A percentile compares a stretch with the other conserved stretches of the same genome.
Conservation (phyloP, 2,888 invertebrate species). For the Aporophyla nigra region DNA sequence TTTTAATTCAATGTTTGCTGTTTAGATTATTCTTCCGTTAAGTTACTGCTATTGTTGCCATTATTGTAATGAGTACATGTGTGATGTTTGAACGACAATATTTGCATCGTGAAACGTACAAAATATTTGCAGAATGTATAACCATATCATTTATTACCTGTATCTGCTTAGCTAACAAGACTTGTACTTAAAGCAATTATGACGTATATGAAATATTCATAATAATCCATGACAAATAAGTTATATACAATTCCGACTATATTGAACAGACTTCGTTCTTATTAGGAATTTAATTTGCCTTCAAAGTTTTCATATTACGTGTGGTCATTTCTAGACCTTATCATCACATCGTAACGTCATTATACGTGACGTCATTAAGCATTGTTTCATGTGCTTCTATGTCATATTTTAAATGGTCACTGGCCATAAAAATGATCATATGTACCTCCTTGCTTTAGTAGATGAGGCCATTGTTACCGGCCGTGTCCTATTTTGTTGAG, state of each 20-base stretch:
- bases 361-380: constrained; percentile 60
- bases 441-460: constrained; percentile 21
- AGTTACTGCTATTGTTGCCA: constrained; percentile 61
- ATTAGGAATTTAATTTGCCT: constrained; percentile 30
- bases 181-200: constrained; percentile 4
- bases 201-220: constrained; percentile 24
- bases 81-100: constrained; percentile 26
- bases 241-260: constrained; percentile 8
- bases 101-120: constrained; percentile 26
- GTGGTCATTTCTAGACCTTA: constrained; percentile 35
- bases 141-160: background rate
- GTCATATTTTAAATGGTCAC: constrained; percentile 61
- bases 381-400: constrained; percentile 60
- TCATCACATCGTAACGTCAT: constrained; percentile 46
- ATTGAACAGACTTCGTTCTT: constrained; percentile 13
- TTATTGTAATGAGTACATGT: constrained; percentile 32
- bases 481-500: constrained; percentile 33
- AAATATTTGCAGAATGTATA: constrained; percentile 23
- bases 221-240: background rate
- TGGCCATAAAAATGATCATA: constrained; percentile 60
- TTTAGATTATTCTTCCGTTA: constrained; percentile 64
- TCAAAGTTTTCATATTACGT: constrained; percentile 32
- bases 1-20: constrained; percentile 47
- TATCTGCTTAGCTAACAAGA: constrained; percentile 10
- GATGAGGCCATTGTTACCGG: constrained; percentile 49